Evolutionary conservation across 2,888 invertebrate genomes (phyloP).

Genomic region (Lamellibrachia satsuma): DNA sequence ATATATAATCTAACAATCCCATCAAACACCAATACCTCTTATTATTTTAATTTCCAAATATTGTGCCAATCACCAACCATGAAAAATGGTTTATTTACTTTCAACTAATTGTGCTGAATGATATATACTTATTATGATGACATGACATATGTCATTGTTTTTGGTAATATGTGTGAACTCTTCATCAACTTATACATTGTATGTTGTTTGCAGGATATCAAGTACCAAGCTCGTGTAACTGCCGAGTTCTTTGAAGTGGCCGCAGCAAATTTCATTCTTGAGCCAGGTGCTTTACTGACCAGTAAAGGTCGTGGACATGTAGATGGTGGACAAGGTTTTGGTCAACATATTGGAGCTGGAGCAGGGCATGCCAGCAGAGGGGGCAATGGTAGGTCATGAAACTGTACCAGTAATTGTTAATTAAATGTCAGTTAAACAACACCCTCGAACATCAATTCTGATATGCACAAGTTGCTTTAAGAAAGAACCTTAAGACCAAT

Average conservation of each 20-base stretch:
- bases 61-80: no score
- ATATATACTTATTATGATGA: background rate
- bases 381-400: conserved; percentile 35
- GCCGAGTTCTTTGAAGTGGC: conserved; percentile 47
- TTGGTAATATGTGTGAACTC: background rate
- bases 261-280: conserved; percentile 49
- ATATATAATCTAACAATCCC: no score
- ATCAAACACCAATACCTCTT: no score
- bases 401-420: background rate
- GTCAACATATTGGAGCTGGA: conserved; percentile 40
- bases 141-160: background rate
- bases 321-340: conserved; percentile 37
- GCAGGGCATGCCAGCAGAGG: conserved; percentile 49
- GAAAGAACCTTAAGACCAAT: no score
- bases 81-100: no score
- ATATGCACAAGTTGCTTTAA: no score
- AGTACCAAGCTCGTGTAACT: conserved; percentile 45
- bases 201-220: conserved; percentile 38
- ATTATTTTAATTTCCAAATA: no score
- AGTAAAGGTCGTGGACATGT: conserved; percentile 44
- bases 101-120: no score
- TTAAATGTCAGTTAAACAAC: background rate
- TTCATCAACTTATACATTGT: background rate
- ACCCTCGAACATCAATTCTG: background rate
- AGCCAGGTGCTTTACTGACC: conserved; percentile 46